Percentiles rank a stretch among this genome's conserved stretches.
Conservation (phyloP, 2,113 vertebrate species). For the Charina bottae region DNA sequence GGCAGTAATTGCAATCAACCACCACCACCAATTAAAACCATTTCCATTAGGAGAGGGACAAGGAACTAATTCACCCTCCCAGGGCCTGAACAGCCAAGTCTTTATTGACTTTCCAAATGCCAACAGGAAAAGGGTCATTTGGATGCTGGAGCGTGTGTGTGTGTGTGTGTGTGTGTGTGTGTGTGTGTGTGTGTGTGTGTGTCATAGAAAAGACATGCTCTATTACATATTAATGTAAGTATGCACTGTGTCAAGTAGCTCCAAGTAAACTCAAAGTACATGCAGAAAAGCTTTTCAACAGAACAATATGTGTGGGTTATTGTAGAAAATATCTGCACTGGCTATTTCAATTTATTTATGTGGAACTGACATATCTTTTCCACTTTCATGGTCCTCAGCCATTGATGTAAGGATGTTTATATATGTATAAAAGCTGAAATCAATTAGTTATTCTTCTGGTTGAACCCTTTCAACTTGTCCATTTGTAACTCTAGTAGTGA, state of each 20-base stretch:
- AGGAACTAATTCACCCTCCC: no score
- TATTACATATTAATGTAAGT: neutral
- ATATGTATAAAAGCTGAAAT: neutral
- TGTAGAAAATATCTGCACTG: neutral
- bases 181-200: no score
- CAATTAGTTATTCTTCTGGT: neutral
- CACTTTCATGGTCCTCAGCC: neutral
- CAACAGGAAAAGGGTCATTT: no score
- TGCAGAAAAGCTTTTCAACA: neutral
- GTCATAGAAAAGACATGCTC: neutral
- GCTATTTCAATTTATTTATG: neutral
- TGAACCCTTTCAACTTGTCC: neutral
- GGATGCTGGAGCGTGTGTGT: no score
- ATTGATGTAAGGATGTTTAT: neutral
- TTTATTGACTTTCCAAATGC: no score
- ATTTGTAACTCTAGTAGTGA: neutral
- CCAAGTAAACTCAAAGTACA: neutral
- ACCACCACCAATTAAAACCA: neutral
- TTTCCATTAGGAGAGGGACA: no score
- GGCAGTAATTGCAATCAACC: neutral
- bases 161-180: no score
- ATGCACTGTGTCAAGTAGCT: neutral
- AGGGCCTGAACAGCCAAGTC: no score
- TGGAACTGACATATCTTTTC: neutral
- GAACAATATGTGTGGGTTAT: neutral